Conservation (phyloP, 2,888 invertebrate species). For the Cheilosia soror region DNA sequence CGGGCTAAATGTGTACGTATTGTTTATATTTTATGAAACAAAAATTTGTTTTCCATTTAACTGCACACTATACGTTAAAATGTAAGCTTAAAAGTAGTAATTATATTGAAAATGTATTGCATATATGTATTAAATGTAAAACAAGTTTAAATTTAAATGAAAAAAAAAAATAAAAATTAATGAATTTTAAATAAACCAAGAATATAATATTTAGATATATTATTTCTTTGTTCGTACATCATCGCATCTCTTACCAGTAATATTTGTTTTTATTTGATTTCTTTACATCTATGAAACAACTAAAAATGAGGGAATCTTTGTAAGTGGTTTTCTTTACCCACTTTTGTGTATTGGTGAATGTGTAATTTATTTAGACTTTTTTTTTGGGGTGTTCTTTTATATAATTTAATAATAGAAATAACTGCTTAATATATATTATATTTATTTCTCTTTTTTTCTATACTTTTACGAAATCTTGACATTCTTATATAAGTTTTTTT, state of each 20-base stretch:
- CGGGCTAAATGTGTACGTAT: constrained; percentile 39
- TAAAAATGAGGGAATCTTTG: constrained; percentile 57
- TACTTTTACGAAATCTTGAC: constrained; percentile 28
- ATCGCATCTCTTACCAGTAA: constrained; percentile 56
- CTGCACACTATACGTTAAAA: constrained; percentile 67
- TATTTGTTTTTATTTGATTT: constrained; percentile 22
- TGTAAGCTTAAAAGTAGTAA: constrained; percentile 72
- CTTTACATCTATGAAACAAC: constrained; percentile 53
- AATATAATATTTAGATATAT: constrained; percentile 19
- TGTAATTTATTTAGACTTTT: constrained; percentile 21
- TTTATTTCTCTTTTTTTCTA: constrained; percentile 6
- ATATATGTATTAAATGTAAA: constrained; percentile 53
- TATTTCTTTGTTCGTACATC: constrained; percentile 26
- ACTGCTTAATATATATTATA: constrained; percentile 7
- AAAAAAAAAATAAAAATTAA: constrained; percentile 32
- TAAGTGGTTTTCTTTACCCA: constrained; percentile 5
- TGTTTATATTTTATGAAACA: constrained; percentile 29
- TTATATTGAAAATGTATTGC: constrained; percentile 73
- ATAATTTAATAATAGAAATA: constrained; percentile 10
- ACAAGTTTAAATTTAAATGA: constrained; percentile 56
- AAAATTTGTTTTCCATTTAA: constrained; percentile 25
- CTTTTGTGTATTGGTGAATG: not conserved
- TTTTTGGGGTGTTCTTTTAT: constrained; percentile 15
- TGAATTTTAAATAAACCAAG: constrained; percentile 38
- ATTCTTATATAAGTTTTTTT: not conserved